phyloP scores from a whole-genome alignment of 2,797 vertebrate genomes.

The Okamejei kenojei region DNA sequence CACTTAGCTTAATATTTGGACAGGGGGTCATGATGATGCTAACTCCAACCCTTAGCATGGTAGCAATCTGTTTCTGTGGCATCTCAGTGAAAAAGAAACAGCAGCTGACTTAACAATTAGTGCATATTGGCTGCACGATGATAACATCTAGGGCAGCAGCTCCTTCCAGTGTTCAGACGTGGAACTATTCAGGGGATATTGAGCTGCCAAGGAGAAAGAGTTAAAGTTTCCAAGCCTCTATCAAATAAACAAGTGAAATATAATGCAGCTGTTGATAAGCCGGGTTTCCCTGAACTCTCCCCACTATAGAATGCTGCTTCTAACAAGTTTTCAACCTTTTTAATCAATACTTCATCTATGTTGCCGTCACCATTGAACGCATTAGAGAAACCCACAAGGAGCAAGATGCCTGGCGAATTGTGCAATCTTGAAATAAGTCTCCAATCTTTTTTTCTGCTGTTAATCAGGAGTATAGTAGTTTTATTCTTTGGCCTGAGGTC shows the following conservation, averaged over 20 bases:
- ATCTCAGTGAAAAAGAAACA: background rate
- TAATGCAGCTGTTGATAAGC: background rate
- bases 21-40: background rate
- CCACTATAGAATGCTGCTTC: background rate
- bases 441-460: background rate
- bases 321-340: background rate
- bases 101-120: background rate
- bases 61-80: background rate
- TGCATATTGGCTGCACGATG: background rate
- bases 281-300: background rate
- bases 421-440: background rate
- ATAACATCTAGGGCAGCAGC: background rate
- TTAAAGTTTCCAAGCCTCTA: background rate
- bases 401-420: background rate
- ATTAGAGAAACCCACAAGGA: constrained; percentile 1
- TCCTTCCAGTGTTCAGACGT: constrained; percentile 16
- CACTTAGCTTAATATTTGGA: background rate
- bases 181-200: background rate
- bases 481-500: background rate
- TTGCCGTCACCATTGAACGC: background rate
- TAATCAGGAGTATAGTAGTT: background rate
- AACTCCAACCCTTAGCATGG: background rate
- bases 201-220: background rate
- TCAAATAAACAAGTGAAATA: background rate
- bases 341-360: background rate